phyloP scores from a whole-genome alignment of 2,888 invertebrate species.

The Mythimna lalbum region DNA sequence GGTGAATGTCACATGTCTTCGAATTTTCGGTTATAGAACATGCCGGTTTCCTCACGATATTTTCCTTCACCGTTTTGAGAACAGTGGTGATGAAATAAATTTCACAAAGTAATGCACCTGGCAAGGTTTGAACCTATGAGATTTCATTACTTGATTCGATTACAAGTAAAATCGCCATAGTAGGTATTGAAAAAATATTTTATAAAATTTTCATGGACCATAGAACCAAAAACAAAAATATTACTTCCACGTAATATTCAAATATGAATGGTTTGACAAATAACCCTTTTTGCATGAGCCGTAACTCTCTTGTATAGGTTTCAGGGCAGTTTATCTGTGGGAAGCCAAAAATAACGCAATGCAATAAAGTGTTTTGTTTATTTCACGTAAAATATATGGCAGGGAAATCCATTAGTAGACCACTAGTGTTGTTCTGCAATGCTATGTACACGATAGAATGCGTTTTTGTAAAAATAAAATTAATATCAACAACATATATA shows the following conservation, averaged over 20 bases:
- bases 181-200: neutral
- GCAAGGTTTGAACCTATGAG: no score
- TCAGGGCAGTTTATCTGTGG: conserved; percentile 24
- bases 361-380: conserved; percentile 52
- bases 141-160: no score
- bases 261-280: conserved; percentile 33
- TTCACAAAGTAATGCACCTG: no score
- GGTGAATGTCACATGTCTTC: no score
- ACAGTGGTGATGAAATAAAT: no score
- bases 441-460: neutral
- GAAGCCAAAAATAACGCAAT: conserved; percentile 31
- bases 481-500: no score
- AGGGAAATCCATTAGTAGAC: conserved; percentile 40
- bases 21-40: no score
- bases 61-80: no score
- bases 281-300: conserved; percentile 26
- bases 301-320: conserved; percentile 28
- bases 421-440: conserved; percentile 20
- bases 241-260: conserved; percentile 2
- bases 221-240: neutral
- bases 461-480: neutral
- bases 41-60: no score
- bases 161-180: no score
- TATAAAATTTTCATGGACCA: neutral
- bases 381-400: conserved; percentile 43